Evolutionary conservation across 1,140 invertebrate species (phyloP), one percentile per base, ranked within the genome.

Genomic region (Cyrtorhinus lividipennis): DNA sequence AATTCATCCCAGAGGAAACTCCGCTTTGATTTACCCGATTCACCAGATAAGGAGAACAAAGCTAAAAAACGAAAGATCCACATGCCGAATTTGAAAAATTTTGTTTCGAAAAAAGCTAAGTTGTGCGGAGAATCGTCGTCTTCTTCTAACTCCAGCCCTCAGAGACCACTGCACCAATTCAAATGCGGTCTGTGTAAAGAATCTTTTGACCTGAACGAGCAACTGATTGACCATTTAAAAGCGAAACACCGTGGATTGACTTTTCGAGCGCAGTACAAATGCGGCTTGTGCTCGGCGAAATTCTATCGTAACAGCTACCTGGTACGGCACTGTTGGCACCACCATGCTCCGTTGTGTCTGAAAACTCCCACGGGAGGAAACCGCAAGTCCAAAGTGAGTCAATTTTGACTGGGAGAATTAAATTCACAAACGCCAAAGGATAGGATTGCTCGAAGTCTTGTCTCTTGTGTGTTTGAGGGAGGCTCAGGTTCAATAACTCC

Each of bases 241-340:
- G 62, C 56, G 22, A 56, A 46, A 12, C 68, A 70, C 61, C 67
- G 61, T 57, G 66, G 66, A 30, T 44, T 70, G 23, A 66, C 62
- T 10, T 57, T 71, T n/a, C 62, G 61, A 10, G 62, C 70, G 20
- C 64, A 61, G 10, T 71, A 69, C 53, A 65, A 61, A n/a, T 71
- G 70, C 63, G 70, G 69, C 15, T 61, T 67, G n/a, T 71, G 70
- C 62, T 57, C 68, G 26, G 70, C 70, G 10, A 71, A 69, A 63
- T 71, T 71, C 60, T 71, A 68, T 59, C 59, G 68, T 13, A 71
- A 71, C 60, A 69, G 67, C 56, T 71, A 68, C 45, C 59, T 71
- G 25, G 64, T 70, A n/a, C 58, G 64, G 13, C 70, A 71, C 61
- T 66, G 66, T 57, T 65, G 60, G 27, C 66, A 64, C 53, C 69